Base-by-base conservation (phyloP, 30 jellyfish, hydroid and myxozoan species). In the Turritopsis rubra region DNA sequence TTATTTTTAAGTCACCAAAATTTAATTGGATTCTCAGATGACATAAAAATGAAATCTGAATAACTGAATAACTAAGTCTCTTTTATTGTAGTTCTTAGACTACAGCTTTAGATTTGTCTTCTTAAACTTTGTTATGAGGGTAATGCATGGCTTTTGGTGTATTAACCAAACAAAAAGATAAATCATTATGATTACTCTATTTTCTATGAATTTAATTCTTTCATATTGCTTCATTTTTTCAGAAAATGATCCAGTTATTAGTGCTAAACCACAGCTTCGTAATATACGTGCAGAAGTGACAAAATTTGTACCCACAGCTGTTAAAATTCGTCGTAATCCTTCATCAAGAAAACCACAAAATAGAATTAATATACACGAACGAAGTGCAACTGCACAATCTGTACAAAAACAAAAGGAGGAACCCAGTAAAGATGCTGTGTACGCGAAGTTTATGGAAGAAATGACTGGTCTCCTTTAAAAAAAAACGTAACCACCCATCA, bases 241-340 rank as follows among this genome's bases (percentile, higher is more conserved):
- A 91, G 97, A 89, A 19, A 89, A 87, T 73, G 88, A 82, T 52
- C 84, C 96, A 29, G 85, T 93, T 7, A 94, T 94, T 29, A 88
- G 95, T 60, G 99, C 99, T 1, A 85, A 89, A n/a, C 99, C 99
- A 21, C 90, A 94, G 75, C 81, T 94, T 13, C 96, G 99, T 21
- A 89, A 94, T 84, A 94, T 94, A 8, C 97, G 97, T 21, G 99
- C 99, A 16, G 99, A 94, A 86, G 96, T 94, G 72, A 94, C 99
- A 20, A 88, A 86, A 75, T 90, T 94, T 8, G 99, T 94, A 9
- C 99, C 99, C n/a, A 89, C 97, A 21, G 96, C 99, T 16, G 85
- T 94, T 25, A 81, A 93, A 28, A 82, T 89, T 52, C 91, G 94
- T 20, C 84, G 99, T 18, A 90, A 83, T 25, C 97, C 89, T 16